Percentiles rank a stretch among this genome's conserved stretches.
These are phyloP conservation scores for Chrysogorgia sp. DNA, from an alignment of 92 coral and sea anemone genomes.

Conservation along the genomic window DNA sequence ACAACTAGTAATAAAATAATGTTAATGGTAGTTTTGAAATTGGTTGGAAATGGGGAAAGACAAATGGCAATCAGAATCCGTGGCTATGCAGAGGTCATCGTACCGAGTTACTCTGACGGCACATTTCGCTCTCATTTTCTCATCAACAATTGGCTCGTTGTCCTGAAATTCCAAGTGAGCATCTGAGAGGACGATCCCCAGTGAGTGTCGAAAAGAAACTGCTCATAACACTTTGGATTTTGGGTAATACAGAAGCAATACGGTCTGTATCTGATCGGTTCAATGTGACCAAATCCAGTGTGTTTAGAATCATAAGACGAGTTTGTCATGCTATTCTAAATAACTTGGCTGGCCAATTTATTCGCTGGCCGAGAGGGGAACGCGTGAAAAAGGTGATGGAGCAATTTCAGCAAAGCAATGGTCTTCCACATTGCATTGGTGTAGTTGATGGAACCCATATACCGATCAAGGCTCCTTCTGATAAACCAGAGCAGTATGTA, in stretches of 20 bases:
- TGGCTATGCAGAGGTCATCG: constrained; percentile 42
- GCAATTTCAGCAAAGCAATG: constrained; percentile 48
- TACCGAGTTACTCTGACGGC: constrained; percentile 42
- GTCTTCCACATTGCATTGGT: constrained; percentile 64
- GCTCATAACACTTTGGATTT: constrained; percentile 55
- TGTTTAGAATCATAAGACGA: constrained; percentile 49
- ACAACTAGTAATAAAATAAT: neutral
- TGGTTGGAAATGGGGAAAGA: constrained; percentile 47
- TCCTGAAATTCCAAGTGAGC: constrained; percentile 5
- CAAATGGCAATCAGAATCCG: constrained; percentile 31
- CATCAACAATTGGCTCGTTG: no score
- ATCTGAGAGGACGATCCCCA: constrained; percentile 34
- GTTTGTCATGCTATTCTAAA: constrained; percentile 56
- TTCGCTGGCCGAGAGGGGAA: constrained; percentile 58
- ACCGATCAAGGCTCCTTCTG: constrained; percentile 58
- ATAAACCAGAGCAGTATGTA: constrained; percentile 59
- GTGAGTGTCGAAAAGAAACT: constrained; percentile 58
- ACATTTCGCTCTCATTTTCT: constrained; percentile 59
- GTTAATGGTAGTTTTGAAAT: no score
- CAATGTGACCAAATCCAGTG: constrained; percentile 55
- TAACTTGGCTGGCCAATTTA: constrained; percentile 51
- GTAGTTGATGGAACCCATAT: no score
- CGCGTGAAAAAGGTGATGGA: constrained; percentile 41
- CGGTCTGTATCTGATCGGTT: constrained; percentile 69
- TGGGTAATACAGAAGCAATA: constrained; percentile 62